Evolutionary conservation across 2,113 vertebrate genomes (phyloP).

Genomic region (Ophthalmolycus amberensis): DNA sequence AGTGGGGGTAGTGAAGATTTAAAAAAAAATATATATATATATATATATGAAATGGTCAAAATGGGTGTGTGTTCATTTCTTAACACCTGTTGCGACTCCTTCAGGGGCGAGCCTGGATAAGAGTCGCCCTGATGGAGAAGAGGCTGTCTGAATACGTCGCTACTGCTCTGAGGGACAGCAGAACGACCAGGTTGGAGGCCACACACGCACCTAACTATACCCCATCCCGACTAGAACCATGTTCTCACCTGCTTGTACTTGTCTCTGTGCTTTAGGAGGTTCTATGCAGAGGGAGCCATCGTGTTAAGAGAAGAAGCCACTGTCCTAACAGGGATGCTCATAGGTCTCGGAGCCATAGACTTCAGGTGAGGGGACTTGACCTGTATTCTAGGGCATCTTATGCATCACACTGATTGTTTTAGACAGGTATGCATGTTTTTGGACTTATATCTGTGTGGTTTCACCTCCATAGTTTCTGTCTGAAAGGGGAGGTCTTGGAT

Average conservation of each 20-base stretch:
- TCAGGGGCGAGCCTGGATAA: slow-evolving; percentile 95
- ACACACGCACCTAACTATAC: neutral
- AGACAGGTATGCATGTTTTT: neutral
- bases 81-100: neutral
- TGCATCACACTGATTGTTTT: neutral
- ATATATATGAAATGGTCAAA: neutral
- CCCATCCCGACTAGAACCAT: neutral
- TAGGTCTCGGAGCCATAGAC: slow-evolving; percentile 95
- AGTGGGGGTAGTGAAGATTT: too few relatives aligned
- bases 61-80: neutral
- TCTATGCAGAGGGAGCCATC: slow-evolving; percentile 94
- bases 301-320: slow-evolving; percentile 94
- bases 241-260: slow-evolving; percentile 2
- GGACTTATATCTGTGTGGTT: neutral
- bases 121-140: slow-evolving; percentile 97
- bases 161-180: slow-evolving; percentile 91
- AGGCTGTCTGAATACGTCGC: slow-evolving; percentile 95
- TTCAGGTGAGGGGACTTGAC: slow-evolving; percentile 86
- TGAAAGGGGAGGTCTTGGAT: slow-evolving; percentile 94
- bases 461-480: slow-evolving; percentile 88
- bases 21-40: too few relatives aligned
- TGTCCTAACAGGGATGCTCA: slow-evolving; percentile 94
- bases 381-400: neutral
- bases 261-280: slow-evolving; percentile 82
- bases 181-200: slow-evolving; percentile 89